Evolutionary conservation across 2,797 vertebrate genomes (phyloP).

Genomic region (Centroberyx gerrardi): DNA sequence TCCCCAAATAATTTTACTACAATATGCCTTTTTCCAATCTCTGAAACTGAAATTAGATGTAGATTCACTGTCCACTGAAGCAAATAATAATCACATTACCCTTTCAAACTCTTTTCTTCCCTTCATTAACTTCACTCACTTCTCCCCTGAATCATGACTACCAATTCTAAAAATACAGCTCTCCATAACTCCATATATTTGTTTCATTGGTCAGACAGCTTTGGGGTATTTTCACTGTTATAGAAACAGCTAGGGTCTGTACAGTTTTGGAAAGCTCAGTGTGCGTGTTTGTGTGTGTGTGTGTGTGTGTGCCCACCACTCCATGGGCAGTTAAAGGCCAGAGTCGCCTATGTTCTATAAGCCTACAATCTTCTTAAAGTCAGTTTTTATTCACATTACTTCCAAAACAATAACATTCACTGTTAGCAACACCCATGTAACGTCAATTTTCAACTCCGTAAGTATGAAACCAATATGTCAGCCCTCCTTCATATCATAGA

Average conservation of each 20-base stretch:
- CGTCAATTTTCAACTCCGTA: neutral
- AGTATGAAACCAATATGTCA: neutral
- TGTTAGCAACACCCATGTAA: neutral
- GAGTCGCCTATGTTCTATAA: neutral
- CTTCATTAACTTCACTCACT: conserved; percentile 46
- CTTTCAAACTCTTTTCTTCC: conserved; percentile 33
- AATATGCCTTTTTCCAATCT: conserved; percentile 15
- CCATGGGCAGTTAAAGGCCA: neutral
- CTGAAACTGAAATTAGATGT: conserved; percentile 21
- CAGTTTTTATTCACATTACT: too few species aligned
- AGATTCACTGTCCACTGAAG: conserved; percentile 43
- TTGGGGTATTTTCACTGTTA: conserved; percentile 33
- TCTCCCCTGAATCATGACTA: conserved; percentile 45
- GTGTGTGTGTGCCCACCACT: neutral
- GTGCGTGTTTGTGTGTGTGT: conserved; percentile 10
- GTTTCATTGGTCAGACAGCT: conserved; percentile 34
- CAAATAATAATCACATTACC: conserved; percentile 51
- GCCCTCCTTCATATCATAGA: conserved; percentile 15
- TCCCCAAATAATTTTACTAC: conserved; percentile 4
- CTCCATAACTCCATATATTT: conserved; percentile 58
- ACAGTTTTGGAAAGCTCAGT: conserved; percentile 18
- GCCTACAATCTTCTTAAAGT: neutral
- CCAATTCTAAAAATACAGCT: conserved; percentile 49
- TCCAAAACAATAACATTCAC: neutral
- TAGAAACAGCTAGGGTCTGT: conserved; percentile 3